Base-by-base conservation (phyloP, 2,888 invertebrate genomes). In the Dascillus cervinus region DNA sequence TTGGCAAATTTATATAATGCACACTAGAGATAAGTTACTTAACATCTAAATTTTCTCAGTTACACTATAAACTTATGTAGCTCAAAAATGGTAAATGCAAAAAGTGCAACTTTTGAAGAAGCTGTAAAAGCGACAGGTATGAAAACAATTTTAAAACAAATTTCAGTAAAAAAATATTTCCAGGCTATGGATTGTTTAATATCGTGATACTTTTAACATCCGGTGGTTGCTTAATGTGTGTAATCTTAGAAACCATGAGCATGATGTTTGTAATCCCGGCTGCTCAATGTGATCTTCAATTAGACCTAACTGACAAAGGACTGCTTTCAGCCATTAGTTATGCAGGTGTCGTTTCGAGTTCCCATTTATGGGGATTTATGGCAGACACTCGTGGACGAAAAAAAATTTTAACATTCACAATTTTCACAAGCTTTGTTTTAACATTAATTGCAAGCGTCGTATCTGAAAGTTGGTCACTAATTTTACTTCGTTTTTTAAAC, bases 161-260 rank as follows among this genome's bases (percentile, higher is more conserved):
- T 8, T 30, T 13, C 12, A 29, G 5, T 11, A 19, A n/a, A n/a
- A 17, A 17, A 6, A 17, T 17, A 17, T 6, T 17, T 17, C 5
- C 13, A 35, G 77, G 76, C 22, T 72, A 73, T 47, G 82, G 82
- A 1, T 53, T 62, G 8, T 81, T 75, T 65, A 79, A 82, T 52
- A 58, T 75, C 19, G 56, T 67, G 11, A 65, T 80, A 26, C 64
- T 79, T 55, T 46, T 80, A 29, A 69, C 75, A 36, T 70, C 73
- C 11, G 82, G 81, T 0, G 51, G 75, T 1, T 73, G 77, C 39
- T 66, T 81, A 8, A 73, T 79, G 73, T 70, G 77, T 3, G 76
- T 79, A 40, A 79, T 80, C 56, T 72, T 78, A 57, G 79, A 80
- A 63, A 76, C 75, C 3, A 65, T 79, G 58, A 72, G 73, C 8